phyloP scores from a whole-genome alignment of 1,140 invertebrate species.

The Drosophila suzukii region DNA sequence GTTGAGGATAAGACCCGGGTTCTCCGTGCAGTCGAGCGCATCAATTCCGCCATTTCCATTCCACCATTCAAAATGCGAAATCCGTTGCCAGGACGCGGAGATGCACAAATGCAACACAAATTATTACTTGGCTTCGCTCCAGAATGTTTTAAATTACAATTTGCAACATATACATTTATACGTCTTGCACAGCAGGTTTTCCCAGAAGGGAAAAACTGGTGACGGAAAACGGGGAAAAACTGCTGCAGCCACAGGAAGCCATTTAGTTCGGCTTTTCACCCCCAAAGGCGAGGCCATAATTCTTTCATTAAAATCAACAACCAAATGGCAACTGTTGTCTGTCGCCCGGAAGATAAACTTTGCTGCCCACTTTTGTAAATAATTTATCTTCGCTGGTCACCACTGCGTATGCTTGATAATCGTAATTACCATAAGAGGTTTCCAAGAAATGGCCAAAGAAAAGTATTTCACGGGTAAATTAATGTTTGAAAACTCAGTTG shows the following conservation, averaged over 20 bases:
- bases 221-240: constrained; percentile 4
- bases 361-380: constrained; percentile 40
- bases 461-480: not conserved
- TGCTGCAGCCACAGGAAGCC: constrained; percentile 61
- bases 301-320: constrained; percentile 58
- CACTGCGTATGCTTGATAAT: constrained; percentile 55
- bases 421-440: constrained; percentile 26
- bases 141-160: constrained; percentile 82
- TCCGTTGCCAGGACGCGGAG: constrained; percentile 53
- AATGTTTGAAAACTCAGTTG: not conserved
- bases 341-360: constrained; percentile 55
- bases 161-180: constrained; percentile 57
- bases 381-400: constrained; percentile 35
- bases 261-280: constrained; percentile 49
- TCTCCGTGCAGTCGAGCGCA: constrained; percentile 68
- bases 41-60: constrained; percentile 62
- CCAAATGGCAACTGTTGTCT: constrained; percentile 54
- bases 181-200: constrained; percentile 35
- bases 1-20: constrained; percentile 7
- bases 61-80: constrained; percentile 66
- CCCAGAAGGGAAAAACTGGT: not conserved
- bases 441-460: not conserved
- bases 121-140: constrained; percentile 76
- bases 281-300: constrained; percentile 33
- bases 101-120: constrained; percentile 67